Base-by-base conservation (phyloP, 2,797 vertebrate genomes). In the Prionace glauca region DNA sequence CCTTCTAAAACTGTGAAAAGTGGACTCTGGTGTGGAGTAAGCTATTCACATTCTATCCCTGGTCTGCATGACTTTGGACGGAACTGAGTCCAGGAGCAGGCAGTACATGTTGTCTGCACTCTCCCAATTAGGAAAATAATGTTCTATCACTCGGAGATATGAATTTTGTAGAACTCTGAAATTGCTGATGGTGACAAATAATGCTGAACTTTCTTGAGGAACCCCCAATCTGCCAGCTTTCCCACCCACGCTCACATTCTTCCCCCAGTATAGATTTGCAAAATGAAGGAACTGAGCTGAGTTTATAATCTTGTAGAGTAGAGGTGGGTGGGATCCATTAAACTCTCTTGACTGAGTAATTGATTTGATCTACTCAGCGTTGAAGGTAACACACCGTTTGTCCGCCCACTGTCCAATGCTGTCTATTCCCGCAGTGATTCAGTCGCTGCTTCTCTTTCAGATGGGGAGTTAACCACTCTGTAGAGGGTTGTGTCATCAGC, bases 381-480 rank as follows among this genome's bases (percentile, higher is more conserved):
- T 95, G 93, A 95, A 74, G 71, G 8, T 95, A 95, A 77, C 72
- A 56, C 93, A 95, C 93, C 93, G 72, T 95, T 95, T 77, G 50
- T 77, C 93, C 50, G 29, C 71, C 93, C 93, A 74, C 71, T 95
- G 93, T 95, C 93, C 72, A 95, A 56, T 95, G 56, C 93, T 74
- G 71, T 56, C 93, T 95, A 56, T 95, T 77, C 93, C 93, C 56
- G 93, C 71, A 74, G 71, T 95, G 93, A 95, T 95, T 77, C 69
- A 77, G 71, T 95, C 93, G 41, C 45, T 95, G 93, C 93, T 95
- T 95, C 26, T 95, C 93, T 95, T 95, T 95, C 93, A 95, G 71
- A 77, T 95, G 71, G 71, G 93, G 29, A 95, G 93, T 77, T 95
- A 95, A 95, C 93, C 72, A 77, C 50, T 95, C 93, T 77, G 14